Base-by-base conservation (phyloP, 2,797 vertebrate genomes). In the Gambusia yucatana region DNA sequence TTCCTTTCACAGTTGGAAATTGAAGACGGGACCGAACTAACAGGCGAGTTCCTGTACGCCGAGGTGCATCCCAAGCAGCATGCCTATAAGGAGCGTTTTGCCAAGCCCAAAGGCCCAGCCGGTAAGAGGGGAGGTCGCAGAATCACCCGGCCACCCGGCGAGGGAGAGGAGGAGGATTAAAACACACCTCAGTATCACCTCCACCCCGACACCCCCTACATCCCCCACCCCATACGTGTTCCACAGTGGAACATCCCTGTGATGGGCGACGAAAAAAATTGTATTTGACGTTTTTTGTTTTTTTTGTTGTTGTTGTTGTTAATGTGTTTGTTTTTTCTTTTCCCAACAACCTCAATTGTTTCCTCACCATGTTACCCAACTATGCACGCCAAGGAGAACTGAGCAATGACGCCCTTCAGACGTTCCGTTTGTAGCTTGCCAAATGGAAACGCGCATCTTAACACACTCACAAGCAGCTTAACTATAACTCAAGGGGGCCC, bases 41-140 rank as follows among this genome's bases (percentile, higher is more conserved):
- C 98, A 33, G 86, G 94, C n/a, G 98, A 99, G 50, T 98, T 97
- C 87, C 93, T 99, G 83, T 99, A 99, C 39, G 97, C 98, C 41
- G 98, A 99, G 94, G 97, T 99, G 72, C 98, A 99, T 86, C 98
- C 98, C 43, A 99, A 98, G 93, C 98, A 99, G 89, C 97, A 99
- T 0, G 98, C 97, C 28, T 97, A 98, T 93, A 98, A 97, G 86
- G 97, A 98, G 84, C 97, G 96, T 63, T 99, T 99, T 85, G 96
- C 98, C 88, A 99, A 99, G 86, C 98, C 98, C 41, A 98, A 96
- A 93, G 98, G 98, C 61, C 98, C 98, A 6, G 94, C 96, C 0
- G 98, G 98, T 41, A 98, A 98, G 90, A 96, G 96, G 80, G 98
- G 98, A 11, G 96, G 95, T n/a, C 96, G 97, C 83, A 96, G 98